Evolutionary conservation across 2,888 invertebrate genomes (phyloP), one percentile per base, ranked within the genome.

Genomic region (Agrenia bidenticulata): DNA sequence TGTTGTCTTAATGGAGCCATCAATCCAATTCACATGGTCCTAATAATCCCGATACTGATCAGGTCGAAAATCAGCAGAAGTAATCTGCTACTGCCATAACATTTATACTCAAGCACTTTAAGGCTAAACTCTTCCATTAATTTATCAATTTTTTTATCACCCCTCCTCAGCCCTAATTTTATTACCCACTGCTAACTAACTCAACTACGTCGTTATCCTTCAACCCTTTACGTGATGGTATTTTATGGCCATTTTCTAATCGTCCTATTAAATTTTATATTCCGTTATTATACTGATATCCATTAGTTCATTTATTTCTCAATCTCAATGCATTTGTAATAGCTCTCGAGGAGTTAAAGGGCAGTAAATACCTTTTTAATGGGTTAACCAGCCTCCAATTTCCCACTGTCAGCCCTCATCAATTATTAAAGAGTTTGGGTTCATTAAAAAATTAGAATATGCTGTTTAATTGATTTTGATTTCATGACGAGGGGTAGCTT

Each of bases 11-110:
- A 69, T 69, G 69, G 66, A 69, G 39, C 59, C 61, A 61, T 69
- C 69, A 69, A 69, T 69, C 69, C 49, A 58, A 58, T 58, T 58
- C 27, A 2, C 5, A 11, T 23, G 9, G 5, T 57, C 24, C 39
- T 41, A 57, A 57, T 57, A 57, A 57, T 27, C 15, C 15, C 56
- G 56, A 58, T 58, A 58, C 26, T 42, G 49, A 58, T 58, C 58
- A 58, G 41, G 21, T 19, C 15, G 57, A 11, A 26, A 58, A 58
- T 45, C 45, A 45, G 9, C 9, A 15, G 11, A 50, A 45, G 17
- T 61, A 69, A 69, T 69, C 66, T 69, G 65, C 23, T 61, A 56
- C 57, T 69, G 69, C 69, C 69, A 69, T 64, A 69, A 69, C 66
- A 69, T 69, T 69, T 69, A 66, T 63, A 53, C 19, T 13, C 24